Evolutionary conservation across 2,797 vertebrate genomes (phyloP).

Genomic region (Trachops cirrhosus): DNA sequence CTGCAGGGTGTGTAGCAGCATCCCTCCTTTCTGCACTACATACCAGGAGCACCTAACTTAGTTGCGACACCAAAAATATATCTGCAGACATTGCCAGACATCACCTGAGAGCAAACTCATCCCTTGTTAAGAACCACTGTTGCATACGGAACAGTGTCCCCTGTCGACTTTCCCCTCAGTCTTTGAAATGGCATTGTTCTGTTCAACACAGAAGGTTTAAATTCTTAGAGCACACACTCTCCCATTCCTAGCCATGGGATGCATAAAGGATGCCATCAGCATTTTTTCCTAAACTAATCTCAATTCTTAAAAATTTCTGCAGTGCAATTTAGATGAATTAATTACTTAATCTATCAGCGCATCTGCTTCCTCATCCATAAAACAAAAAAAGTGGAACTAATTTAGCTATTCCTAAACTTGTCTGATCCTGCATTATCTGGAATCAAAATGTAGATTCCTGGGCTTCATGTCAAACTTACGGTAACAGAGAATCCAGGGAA

Average conservation of each 20-base stretch:
- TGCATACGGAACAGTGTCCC: background rate
- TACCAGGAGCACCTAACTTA: background rate
- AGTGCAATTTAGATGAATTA: background rate
- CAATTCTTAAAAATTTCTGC: background rate
- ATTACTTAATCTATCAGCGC: background rate
- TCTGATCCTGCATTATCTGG: background rate
- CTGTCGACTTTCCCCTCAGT: background rate
- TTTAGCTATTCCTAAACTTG: background rate
- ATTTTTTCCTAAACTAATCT: background rate
- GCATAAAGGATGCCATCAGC: background rate
- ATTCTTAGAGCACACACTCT: background rate
- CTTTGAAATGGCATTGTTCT: background rate
- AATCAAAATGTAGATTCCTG: slow-evolving; percentile 5
- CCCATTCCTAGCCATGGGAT: background rate
- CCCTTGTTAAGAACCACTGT: background rate
- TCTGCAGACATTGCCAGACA: background rate
- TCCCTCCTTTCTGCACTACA: background rate
- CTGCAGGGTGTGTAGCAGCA: background rate
- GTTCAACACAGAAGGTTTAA: background rate
- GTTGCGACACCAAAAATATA: background rate
- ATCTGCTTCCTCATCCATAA: background rate
- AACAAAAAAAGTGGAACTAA: slow-evolving; percentile 9
- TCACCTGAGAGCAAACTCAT: background rate
- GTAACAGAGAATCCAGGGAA: background rate
- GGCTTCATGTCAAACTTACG: background rate